Evolutionary conservation across 2,888 invertebrate genomes (phyloP), one percentile per base, ranked within the genome.

Genomic region (Epistrophe grossulariae): DNA sequence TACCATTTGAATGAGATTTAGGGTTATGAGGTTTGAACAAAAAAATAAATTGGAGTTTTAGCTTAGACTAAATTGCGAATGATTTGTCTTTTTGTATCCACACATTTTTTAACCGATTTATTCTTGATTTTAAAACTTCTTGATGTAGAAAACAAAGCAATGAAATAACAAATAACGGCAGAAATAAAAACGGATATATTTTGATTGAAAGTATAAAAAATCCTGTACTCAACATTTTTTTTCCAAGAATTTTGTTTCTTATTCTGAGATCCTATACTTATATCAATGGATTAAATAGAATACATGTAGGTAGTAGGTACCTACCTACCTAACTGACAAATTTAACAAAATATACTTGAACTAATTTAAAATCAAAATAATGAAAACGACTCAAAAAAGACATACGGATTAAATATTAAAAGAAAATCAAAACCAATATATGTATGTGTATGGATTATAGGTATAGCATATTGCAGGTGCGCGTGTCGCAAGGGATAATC

Each of bases 401-500:
- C 68, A 77, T 40, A 68, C 13, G 17, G n/a, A 48, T 35, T 48
- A 38, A 17, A 13, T 38, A 31, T 62, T 17, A 5, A 64, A 62
- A 57, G n/a, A 19, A 64, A 79, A 55, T 19, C 48, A 13, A 31
- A 52, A 35, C 57, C 48, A 55, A 64, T 35, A 43, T 28, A 38
- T 11, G 2, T 2, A n/a, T n/a, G n/a, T n/a, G n/a, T n/a, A n/a
- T n/a, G n/a, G n/a, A n/a, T n/a, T n/a, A n/a, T n/a, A n/a, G n/a
- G n/a, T n/a, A n/a, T n/a, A n/a, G 10, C 2, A 38, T 38, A 17
- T 43, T 66, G 78, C 82, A 78, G 82, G 82, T 82, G 72, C 78
- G 82, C 72, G 82, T 82, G 82, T 59, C 62, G 60, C 73, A 68
- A 19, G 13, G 72, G 83, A 83, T 83, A 70, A 79, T 79, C 83